Evolutionary conservation across 2,888 invertebrate species (phyloP).

Genomic region (Mylabris sibirica): DNA sequence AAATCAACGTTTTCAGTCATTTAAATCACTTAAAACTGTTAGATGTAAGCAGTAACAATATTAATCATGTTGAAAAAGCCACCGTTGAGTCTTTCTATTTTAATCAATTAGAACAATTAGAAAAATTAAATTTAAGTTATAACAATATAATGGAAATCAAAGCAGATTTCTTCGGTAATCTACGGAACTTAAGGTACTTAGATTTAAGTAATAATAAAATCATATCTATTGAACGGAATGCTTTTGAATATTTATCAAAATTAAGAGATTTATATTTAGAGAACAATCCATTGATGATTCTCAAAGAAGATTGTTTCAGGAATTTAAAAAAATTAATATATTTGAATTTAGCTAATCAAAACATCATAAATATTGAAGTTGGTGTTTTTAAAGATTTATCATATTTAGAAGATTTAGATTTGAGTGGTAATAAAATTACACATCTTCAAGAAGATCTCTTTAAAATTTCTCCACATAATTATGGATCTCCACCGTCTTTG

Average conservation of each 20-base stretch:
- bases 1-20: background rate
- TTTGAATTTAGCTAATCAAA: constrained; percentile 12
- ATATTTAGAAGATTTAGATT: background rate
- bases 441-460: background rate
- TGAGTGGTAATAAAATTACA: background rate
- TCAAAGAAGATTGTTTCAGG: constrained; percentile 4
- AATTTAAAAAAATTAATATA: constrained; percentile 7
- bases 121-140: background rate
- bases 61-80: background rate
- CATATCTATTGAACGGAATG: background rate
- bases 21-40: constrained; percentile 1
- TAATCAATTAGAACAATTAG: background rate
- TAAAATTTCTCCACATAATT: background rate
- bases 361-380: constrained; percentile 3
- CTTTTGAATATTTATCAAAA: background rate
- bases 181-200: no score
- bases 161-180: no score
- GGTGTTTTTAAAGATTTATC: background rate
- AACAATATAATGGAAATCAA: no score
- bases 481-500: background rate
- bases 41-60: constrained; percentile 15
- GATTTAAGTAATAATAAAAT: background rate
- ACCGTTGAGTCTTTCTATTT: background rate
- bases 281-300: background rate
- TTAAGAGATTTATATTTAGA: constrained; percentile 2